Base-by-base conservation (phyloP, 2,797 vertebrate genomes). In the Adelosebastes latens region DNA sequence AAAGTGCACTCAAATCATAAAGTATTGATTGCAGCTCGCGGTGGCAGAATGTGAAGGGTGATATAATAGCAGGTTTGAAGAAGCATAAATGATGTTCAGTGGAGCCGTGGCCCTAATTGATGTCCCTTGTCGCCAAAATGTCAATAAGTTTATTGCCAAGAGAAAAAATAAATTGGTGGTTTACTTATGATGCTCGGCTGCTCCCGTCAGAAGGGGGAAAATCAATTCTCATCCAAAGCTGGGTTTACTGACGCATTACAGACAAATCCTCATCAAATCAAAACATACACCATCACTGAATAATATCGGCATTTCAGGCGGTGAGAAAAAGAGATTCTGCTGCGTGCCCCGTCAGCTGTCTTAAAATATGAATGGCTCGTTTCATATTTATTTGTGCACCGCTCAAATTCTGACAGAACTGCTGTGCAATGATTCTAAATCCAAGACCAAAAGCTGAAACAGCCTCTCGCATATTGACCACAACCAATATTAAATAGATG, bases 251-350 rank as follows among this genome's bases (percentile, higher is more conserved):
- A 90, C 29, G 81, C 87, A 86, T 90, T 82, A 85, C 86, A 85
- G 84, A 87, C 80, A 85, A 88, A 92, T 92, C 84, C 87, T 91
- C 88, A 90, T 82, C 86, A 83, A 90, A 90, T 94, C 89, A 89
- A 88, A 90, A 88, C 64, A 22, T 65, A 71, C 85, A 62, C 71
- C 61, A 72, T 88, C 89, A 84, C 80, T 88, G 85, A 79, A 87
- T 85, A 77, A 87, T 85, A 88, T 87, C 76, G 90, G 72, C 90
- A 82, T 87, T 88, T 79, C 59, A 84, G 75, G 53, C 71, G 32
- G 67, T 20, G 79, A 71, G 67, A n/a, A 64, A 82, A 46, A 66
- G 75, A 77, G 55, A 82, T 24, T 66, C 64, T 53, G 78, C 76
- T 70, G 65, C 16, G 2, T 39, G 78, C 42, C 63, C 62, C 49